Conservation (phyloP, 2,888 invertebrate species). For the Microplitis manilae region DNA sequence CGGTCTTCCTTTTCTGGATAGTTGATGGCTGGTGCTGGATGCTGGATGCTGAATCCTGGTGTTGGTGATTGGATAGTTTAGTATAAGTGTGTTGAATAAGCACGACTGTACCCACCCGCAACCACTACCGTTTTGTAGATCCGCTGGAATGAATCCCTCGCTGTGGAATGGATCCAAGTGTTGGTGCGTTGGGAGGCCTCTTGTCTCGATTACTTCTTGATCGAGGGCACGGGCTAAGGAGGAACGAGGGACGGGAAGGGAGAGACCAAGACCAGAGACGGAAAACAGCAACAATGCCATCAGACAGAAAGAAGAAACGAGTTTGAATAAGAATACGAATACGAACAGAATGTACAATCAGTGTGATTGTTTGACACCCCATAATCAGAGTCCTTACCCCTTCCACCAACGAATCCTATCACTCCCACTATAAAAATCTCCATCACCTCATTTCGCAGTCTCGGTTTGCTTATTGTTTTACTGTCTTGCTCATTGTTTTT, state of each 20-base stretch:
- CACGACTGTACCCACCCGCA: constrained; percentile 24
- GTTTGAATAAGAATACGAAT: constrained; percentile 39
- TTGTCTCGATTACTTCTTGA: constrained; percentile 22
- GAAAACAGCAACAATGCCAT: neutral
- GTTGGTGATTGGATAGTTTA: neutral
- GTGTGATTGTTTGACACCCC: constrained; percentile 72
- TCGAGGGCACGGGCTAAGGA: neutral
- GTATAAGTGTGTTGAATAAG: neutral
- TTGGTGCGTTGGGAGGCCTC: neutral
- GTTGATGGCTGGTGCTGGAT: neutral
- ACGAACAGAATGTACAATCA: constrained; percentile 69
- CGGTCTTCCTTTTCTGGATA: neutral
- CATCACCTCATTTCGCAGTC: constrained; percentile 44
- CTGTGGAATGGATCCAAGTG: neutral
- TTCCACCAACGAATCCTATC: constrained; percentile 45
- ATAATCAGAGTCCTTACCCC: constrained; percentile 70
- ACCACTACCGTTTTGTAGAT: constrained; percentile 35
- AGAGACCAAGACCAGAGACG: neutral
- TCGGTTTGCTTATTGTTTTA: constrained; percentile 7
- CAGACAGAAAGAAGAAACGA: constrained; percentile 39
- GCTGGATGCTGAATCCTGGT: neutral
- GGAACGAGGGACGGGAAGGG: neutral
- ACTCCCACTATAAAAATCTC: constrained; percentile 39
- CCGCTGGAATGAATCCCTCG: neutral
- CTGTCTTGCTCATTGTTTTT: constrained; percentile 5